A percentile compares a stretch with the other conserved stretches of the same genome.
These are phyloP conservation scores for Pseudomyrmex gracilis DNA, from an alignment of 1,140 invertebrate species.

Conservation along the genomic window DNA sequence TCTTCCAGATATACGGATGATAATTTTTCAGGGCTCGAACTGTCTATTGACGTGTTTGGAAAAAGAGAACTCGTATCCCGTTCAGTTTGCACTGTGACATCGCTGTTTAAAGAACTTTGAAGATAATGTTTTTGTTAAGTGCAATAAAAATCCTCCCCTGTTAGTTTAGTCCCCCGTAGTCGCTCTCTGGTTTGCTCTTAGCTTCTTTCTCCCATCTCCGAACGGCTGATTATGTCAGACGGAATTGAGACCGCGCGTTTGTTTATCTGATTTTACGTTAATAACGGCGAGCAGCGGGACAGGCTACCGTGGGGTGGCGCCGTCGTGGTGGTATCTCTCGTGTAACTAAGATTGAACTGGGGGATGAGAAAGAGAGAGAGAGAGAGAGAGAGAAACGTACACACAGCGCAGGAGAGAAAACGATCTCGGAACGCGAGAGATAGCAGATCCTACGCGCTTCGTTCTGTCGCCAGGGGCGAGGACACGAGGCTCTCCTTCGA, in stretches of 20 bases:
- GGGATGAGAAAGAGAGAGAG: conserved; percentile 19
- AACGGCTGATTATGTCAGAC: conserved; percentile 81
- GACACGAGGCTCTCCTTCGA: conserved; percentile 62
- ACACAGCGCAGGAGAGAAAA: conserved; percentile 33
- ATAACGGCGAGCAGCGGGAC: conserved; percentile 77
- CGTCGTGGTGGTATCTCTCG: conserved; percentile 68
- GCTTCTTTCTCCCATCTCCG: conserved; percentile 69
- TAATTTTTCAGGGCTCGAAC: neutral
- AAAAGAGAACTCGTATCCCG: neutral
- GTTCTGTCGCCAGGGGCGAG: conserved; percentile 76
- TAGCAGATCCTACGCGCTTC: conserved; percentile 57
- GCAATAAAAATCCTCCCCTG: neutral
- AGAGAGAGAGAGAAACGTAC: conserved; percentile 6
- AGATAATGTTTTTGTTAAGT: neutral
- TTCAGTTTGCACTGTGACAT: neutral
- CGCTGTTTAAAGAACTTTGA: neutral
- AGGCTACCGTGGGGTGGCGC: conserved; percentile 71
- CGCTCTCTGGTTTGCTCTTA: neutral
- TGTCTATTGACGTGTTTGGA: neutral
- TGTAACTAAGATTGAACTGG: conserved; percentile 57
- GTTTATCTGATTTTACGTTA: conserved; percentile 81
- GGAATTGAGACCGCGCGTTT: conserved; percentile 77
- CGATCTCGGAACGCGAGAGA: conserved; percentile 4
- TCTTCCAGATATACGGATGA: neutral
- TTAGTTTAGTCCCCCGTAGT: neutral